A percentile compares a stretch with the other conserved stretches of the same genome.
phyloP scores from a whole-genome alignment of 1,140 invertebrate species.

The Camponotus pennsylvanicus region DNA sequence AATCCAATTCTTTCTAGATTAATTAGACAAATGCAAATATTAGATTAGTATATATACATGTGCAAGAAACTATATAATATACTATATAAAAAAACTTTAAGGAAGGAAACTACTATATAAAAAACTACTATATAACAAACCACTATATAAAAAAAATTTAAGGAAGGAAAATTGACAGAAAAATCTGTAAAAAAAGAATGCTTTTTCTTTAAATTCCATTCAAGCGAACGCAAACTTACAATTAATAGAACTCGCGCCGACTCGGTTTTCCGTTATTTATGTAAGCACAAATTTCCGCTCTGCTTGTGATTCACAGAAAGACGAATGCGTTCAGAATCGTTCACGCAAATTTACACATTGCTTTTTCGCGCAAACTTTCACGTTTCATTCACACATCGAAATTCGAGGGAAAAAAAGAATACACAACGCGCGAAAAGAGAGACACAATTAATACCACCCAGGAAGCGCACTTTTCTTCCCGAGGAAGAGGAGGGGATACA shows the following conservation, averaged over 20 bases:
- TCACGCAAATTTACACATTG: conserved; percentile 25
- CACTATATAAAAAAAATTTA: neutral
- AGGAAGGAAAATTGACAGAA: neutral
- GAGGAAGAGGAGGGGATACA: neutral
- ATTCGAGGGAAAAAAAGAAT: conserved; percentile 10
- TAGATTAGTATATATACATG: neutral
- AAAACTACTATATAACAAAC: neutral
- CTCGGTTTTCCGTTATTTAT: conserved; percentile 53
- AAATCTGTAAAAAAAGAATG: neutral
- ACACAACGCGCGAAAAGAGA: neutral
- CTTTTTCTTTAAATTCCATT: conserved; percentile 31
- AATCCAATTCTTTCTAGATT: neutral
- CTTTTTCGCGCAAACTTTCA: neutral
- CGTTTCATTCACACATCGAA: neutral
- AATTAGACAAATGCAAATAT: neutral
- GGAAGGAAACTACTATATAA: neutral
- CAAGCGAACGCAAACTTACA: conserved; percentile 26
- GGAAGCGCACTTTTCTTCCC: neutral
- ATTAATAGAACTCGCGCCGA: conserved; percentile 11
- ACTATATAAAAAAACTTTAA: neutral
- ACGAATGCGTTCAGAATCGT: neutral
- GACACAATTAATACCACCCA: conserved; percentile 21
- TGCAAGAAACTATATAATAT: neutral
- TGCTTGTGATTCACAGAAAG: conserved; percentile 15
- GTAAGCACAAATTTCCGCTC: neutral